Evolutionary conservation across 2,888 invertebrate genomes (phyloP).

Genomic region (Drosophila gaucha): DNA sequence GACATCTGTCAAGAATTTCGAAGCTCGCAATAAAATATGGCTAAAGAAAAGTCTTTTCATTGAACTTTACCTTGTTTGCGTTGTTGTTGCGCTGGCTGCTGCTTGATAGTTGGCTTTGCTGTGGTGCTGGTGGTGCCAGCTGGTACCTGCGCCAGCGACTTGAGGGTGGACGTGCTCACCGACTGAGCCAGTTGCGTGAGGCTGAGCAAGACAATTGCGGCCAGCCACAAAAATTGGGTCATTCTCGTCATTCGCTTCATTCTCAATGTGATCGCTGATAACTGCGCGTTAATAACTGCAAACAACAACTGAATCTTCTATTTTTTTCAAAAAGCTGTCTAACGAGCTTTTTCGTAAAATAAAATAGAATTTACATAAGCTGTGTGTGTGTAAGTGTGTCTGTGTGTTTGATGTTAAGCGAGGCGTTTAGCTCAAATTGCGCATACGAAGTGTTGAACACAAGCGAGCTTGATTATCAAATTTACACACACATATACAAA

Average conservation of each 20-base stretch:
- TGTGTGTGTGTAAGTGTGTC: constrained; percentile 10
- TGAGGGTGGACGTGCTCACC: constrained; percentile 48
- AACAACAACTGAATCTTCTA: constrained; percentile 57
- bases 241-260: constrained; percentile 22
- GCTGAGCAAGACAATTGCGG: constrained; percentile 38
- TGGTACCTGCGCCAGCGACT: constrained; percentile 15
- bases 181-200: constrained; percentile 45
- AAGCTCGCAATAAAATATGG: background rate
- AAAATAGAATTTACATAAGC: constrained; percentile 2
- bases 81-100: constrained; percentile 14
- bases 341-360: constrained; percentile 18
- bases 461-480: constrained; percentile 53
- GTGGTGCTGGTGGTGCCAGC: constrained; percentile 7
- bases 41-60: background rate
- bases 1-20: constrained; percentile 54
- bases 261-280: constrained; percentile 45
- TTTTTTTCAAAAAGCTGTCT: constrained; percentile 17
- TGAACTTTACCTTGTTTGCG: constrained; percentile 43
- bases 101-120: constrained; percentile 3
- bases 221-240: constrained; percentile 58
- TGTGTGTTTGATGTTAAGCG: constrained; percentile 42
- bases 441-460: constrained; percentile 57
- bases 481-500: constrained; percentile 6
- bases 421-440: constrained; percentile 59
- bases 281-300: constrained; percentile 55